phyloP scores from a whole-genome alignment of 2,113 vertebrate species.

The Carassius gibelio region DNA sequence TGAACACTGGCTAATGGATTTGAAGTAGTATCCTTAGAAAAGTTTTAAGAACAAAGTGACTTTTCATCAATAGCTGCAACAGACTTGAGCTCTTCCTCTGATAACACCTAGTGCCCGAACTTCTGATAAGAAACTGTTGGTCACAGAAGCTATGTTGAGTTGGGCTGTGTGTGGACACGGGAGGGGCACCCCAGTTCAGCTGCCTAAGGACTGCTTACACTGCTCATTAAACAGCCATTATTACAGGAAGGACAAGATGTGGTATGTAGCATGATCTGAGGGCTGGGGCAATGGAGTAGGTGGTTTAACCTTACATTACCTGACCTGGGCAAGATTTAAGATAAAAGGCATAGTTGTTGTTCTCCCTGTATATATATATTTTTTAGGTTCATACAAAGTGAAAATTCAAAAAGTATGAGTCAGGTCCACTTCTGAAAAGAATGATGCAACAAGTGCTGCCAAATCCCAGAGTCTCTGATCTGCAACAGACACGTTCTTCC shows the following conservation, averaged over 20 bases:
- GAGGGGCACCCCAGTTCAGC: slow-evolving; percentile 48
- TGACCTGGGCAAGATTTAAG: no score
- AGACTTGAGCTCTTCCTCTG: not conserved
- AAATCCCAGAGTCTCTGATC: not conserved
- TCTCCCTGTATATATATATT: no score
- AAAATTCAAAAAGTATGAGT: not conserved
- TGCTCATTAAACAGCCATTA: slow-evolving; percentile 57
- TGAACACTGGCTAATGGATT: not conserved
- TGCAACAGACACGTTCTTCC: not conserved
- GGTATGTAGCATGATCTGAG: not conserved
- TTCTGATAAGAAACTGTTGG: not conserved
- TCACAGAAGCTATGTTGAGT: not conserved
- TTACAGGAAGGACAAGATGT: slow-evolving; percentile 18
- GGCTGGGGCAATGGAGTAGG: not conserved
- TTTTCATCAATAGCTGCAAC: no score
- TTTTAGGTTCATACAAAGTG: no score
- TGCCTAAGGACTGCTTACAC: slow-evolving; percentile 62
- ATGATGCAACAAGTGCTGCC: slow-evolving; percentile 17
- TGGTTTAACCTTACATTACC: no score
- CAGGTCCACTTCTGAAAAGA: not conserved
- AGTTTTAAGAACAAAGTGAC: not conserved
- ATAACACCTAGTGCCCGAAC: not conserved
- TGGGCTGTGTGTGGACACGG: not conserved
- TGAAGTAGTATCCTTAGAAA: no score
- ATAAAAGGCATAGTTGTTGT: no score